Percentiles rank a stretch among this genome's conserved stretches.
Evolutionary conservation across 1,140 invertebrate genomes (phyloP).

Genomic region (Neelides sp.): DNA sequence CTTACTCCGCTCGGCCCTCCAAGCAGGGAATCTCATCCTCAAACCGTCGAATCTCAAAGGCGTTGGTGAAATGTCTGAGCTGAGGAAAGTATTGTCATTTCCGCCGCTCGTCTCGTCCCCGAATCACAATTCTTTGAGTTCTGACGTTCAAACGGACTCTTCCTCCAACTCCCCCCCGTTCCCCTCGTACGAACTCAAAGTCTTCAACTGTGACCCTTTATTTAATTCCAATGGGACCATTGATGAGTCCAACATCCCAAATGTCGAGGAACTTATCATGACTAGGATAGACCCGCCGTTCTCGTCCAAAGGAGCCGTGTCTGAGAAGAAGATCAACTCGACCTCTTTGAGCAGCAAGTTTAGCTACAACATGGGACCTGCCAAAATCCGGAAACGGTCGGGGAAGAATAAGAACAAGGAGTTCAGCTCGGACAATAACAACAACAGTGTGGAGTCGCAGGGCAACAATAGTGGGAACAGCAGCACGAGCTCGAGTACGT

Average conservation of each 20-base stretch:
- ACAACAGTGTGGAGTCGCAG: slow-evolving; percentile 22
- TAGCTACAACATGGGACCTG: slow-evolving; percentile 21
- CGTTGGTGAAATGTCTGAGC: slow-evolving; percentile 25
- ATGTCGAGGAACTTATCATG: slow-evolving; percentile 31
- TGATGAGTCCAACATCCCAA: slow-evolving; percentile 24
- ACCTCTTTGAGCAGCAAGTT: slow-evolving; percentile 28
- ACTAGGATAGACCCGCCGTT: slow-evolving; percentile 20
- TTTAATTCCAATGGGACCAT: background rate
- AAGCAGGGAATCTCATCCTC: slow-evolving; percentile 20
- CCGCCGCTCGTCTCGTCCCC: slow-evolving; percentile 17
- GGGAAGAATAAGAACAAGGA: slow-evolving; percentile 2
- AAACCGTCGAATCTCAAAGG: background rate
- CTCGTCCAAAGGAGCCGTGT: slow-evolving; percentile 7
- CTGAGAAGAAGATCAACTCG: slow-evolving; percentile 26
- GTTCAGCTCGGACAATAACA: slow-evolving; percentile 8
- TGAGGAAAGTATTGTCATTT: slow-evolving; percentile 26
- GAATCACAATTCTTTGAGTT: background rate
- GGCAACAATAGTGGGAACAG: slow-evolving; percentile 13
- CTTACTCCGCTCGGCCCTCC: slow-evolving; percentile 21
- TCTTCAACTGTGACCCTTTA: slow-evolving; percentile 22
- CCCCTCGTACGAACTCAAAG: slow-evolving; percentile 23
- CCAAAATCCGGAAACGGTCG: background rate
- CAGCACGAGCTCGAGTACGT: slow-evolving; percentile 1
- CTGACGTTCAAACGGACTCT: background rate
- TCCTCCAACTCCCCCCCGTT: slow-evolving; percentile 10